phyloP scores from a whole-genome alignment of 2,888 invertebrate genomes.

The Drosophila histrio region DNA sequence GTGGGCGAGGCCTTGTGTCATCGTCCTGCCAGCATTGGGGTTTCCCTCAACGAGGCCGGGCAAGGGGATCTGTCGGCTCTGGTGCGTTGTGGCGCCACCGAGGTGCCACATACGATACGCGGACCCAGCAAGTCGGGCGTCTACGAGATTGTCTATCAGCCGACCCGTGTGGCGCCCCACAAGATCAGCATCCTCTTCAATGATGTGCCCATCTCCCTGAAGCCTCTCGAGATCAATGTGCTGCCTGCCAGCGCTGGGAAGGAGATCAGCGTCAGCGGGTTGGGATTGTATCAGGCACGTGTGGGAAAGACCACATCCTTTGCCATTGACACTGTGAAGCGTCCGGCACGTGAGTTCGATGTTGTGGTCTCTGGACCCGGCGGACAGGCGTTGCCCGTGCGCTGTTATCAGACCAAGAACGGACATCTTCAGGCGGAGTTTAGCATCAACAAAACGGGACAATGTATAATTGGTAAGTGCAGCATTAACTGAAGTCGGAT shows the following conservation, averaged over 20 bases:
- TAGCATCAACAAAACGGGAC: conserved; percentile 91
- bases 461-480: conserved; percentile 87
- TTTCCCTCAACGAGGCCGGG: conserved; percentile 92
- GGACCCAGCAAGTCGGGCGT: conserved; percentile 89
- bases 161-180: conserved; percentile 94
- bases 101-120: conserved; percentile 92
- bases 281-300: conserved; percentile 94
- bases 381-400: conserved; percentile 92
- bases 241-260: conserved; percentile 88
- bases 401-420: conserved; percentile 98
- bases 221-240: conserved; percentile 86
- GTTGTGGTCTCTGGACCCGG: conserved; percentile 94
- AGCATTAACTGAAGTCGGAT: too few relatives aligned
- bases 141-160: conserved; percentile 94
- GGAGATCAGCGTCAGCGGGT: conserved; percentile 89
- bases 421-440: conserved; percentile 98
- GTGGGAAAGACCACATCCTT: conserved; percentile 93
- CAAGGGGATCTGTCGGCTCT: conserved; percentile 92
- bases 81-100: conserved; percentile 92
- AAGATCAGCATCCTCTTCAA: conserved; percentile 94
- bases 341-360: conserved; percentile 94
- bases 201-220: conserved; percentile 88
- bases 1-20: conserved; percentile 92
- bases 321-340: conserved; percentile 93
- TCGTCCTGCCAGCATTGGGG: conserved; percentile 91